Conservation (phyloP, 2,113 vertebrate genomes). For the Nycticorax nycticorax region DNA sequence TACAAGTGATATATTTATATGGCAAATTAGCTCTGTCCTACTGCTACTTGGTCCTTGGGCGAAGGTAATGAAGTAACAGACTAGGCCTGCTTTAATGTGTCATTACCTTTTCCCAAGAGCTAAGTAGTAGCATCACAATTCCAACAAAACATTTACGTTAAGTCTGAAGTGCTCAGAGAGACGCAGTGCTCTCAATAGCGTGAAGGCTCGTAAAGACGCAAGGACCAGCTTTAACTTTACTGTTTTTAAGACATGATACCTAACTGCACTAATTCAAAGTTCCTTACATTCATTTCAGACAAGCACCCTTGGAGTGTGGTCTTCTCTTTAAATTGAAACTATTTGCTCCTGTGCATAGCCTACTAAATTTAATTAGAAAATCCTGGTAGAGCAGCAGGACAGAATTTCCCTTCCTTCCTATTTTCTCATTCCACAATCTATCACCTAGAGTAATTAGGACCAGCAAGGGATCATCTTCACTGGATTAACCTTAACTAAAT, state of each 20-base stretch:
- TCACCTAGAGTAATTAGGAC: constrained; percentile 86
- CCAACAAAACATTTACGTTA: neutral
- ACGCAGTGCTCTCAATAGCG: accelerated
- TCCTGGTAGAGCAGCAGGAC: constrained; percentile 79
- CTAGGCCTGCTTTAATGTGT: neutral
- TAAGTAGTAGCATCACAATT: neutral
- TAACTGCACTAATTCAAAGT: neutral
- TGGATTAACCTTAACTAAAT: constrained; percentile 88
- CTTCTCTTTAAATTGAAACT: constrained; percentile 78
- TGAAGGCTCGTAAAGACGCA: neutral
- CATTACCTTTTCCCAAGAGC: neutral
- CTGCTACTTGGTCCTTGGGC: neutral
- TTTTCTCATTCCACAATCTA: constrained; percentile 83
- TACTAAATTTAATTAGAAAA: constrained; percentile 92
- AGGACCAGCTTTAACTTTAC: neutral
- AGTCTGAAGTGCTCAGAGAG: neutral
- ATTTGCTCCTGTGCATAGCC: constrained; percentile 84
- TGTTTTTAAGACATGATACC: neutral
- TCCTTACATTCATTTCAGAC: constrained; percentile 18
- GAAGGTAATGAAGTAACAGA: neutral
- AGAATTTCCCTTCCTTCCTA: constrained; percentile 85
- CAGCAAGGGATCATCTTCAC: constrained; percentile 82
- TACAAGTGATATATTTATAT: neutral
- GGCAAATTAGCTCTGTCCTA: neutral
- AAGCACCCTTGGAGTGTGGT: constrained; percentile 68